Evolutionary conservation across 2,113 vertebrate genomes (phyloP).

Genomic region (Macquaria ambigua): DNA sequence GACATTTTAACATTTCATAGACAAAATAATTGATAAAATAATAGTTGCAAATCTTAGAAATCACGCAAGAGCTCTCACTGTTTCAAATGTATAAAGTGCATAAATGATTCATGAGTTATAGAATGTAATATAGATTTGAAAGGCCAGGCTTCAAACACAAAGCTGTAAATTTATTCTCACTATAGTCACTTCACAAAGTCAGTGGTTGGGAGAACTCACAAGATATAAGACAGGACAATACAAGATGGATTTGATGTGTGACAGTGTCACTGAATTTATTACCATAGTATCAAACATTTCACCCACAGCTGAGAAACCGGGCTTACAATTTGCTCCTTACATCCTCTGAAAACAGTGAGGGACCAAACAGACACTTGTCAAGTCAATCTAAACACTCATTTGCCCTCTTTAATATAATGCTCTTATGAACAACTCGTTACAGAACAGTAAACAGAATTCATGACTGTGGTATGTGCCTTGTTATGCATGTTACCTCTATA

Average conservation of each 20-base stretch:
- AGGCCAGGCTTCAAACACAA: not conserved
- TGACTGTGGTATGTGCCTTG: slow-evolving; percentile 6
- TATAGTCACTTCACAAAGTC: not conserved
- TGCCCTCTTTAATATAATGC: slow-evolving; percentile 17
- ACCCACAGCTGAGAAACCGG: slow-evolving; percentile 23
- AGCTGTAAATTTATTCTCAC: not conserved
- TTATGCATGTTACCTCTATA: not conserved
- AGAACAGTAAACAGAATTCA: slow-evolving; percentile 36
- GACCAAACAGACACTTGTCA: not conserved
- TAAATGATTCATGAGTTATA: not conserved
- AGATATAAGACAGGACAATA: slow-evolving; percentile 43
- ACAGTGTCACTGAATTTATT: slow-evolving; percentile 74
- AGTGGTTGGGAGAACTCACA: not conserved
- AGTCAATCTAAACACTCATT: slow-evolving; percentile 13
- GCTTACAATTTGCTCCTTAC: slow-evolving; percentile 1
- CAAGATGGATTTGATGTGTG: slow-evolving; percentile 26
- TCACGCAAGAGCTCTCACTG: fast-evolving
- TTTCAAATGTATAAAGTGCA: not conserved
- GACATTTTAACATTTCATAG: not conserved
- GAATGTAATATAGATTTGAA: not conserved
- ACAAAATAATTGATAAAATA: too few species aligned
- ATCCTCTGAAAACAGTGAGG: slow-evolving; percentile 24
- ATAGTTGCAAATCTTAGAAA: not conserved
- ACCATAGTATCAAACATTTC: slow-evolving; percentile 69
- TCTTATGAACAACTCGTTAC: slow-evolving; percentile 39